Conservation (phyloP, 92 coral and sea anemone species). For the Paramuricea clavata region DNA sequence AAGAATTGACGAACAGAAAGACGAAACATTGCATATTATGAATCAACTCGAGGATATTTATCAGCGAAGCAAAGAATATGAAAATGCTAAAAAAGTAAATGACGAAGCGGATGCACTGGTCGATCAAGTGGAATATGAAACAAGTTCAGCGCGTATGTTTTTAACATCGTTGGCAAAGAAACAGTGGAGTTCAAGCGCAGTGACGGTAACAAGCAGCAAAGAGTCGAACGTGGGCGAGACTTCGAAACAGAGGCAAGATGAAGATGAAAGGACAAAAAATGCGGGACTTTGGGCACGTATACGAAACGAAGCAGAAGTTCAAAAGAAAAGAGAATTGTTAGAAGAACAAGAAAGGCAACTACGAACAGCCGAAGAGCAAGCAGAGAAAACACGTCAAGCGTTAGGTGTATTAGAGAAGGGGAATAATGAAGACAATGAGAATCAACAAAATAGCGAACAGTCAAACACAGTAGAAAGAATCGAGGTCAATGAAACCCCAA, state of each 20-base stretch:
- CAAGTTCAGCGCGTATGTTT: neutral
- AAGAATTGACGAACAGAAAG: conserved; percentile 41
- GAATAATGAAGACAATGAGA: neutral
- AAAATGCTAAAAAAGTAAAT: conserved; percentile 27
- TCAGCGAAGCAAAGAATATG: conserved; percentile 2
- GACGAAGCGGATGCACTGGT: conserved; percentile 33
- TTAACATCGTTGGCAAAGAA: neutral
- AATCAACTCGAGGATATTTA: conserved; percentile 36
- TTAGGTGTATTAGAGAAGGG: neutral
- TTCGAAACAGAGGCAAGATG: no score
- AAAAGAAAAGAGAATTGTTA: neutral
- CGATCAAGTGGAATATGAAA: conserved; percentile 9
- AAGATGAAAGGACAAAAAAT: neutral
- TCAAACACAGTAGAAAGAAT: neutral
- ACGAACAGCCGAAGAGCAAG: neutral
- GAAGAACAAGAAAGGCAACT: neutral
- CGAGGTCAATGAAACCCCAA: no score
- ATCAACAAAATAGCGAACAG: neutral
- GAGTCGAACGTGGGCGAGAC: neutral
- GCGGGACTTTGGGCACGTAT: neutral
- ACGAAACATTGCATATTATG: conserved; percentile 36
- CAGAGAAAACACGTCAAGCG: neutral
- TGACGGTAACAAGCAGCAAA: neutral
- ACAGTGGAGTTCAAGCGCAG: neutral
- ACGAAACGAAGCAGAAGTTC: neutral